A percentile compares a stretch with the other conserved stretches of the same genome.
These are phyloP conservation scores for Andrena bucephala DNA, from an alignment of 2,888 invertebrate species.

Conservation along the genomic window DNA sequence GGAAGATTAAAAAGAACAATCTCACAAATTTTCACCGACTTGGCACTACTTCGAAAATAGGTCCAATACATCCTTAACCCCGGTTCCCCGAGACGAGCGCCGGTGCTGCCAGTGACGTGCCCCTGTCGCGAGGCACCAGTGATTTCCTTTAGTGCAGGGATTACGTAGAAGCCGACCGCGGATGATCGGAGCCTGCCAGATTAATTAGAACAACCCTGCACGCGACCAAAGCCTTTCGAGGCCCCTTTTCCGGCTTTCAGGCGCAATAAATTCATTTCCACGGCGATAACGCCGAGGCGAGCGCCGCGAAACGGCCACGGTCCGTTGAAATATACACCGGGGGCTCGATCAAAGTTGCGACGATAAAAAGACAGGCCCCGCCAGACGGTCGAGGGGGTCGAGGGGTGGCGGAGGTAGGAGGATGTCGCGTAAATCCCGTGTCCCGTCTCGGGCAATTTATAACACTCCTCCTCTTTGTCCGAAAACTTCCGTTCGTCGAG, in stretches of 20 bases:
- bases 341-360: slow-evolving; percentile 19
- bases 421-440: slow-evolving; percentile 61
- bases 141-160: not conserved
- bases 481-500: slow-evolving; percentile 62
- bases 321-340: not conserved
- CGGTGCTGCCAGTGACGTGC: too few species aligned
- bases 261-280: not conserved
- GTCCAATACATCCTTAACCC: too few species aligned
- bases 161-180: not conserved
- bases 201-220: too few species aligned
- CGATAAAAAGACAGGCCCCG: slow-evolving; percentile 31
- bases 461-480: slow-evolving; percentile 68
- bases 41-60: too few species aligned
- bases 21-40: too few species aligned
- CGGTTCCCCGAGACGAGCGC: too few species aligned
- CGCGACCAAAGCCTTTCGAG: too few species aligned
- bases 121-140: too few species aligned
- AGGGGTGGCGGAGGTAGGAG: not conserved
- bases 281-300: not conserved
- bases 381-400: slow-evolving; percentile 8
- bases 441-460: slow-evolving; percentile 67
- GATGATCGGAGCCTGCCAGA: not conserved
- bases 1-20: too few species aligned
- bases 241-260: not conserved
- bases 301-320: not conserved